Evolutionary conservation across 2,888 invertebrate genomes (phyloP).

Genomic region (Tenthredo amoena): DNA sequence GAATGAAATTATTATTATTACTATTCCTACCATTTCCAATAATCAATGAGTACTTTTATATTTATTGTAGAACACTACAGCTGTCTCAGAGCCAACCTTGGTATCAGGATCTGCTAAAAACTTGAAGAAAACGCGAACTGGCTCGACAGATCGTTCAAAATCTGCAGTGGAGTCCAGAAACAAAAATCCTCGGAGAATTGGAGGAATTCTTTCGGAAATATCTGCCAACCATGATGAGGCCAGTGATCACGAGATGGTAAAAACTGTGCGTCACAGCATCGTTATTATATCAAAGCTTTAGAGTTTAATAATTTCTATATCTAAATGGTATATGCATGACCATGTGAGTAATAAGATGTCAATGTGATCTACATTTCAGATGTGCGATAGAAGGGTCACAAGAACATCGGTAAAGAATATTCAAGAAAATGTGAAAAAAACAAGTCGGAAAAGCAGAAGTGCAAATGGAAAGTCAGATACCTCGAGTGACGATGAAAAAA

Average conservation of each 20-base stretch:
- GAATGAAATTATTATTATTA: neutral
- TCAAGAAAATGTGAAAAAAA: neutral
- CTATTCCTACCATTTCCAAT: neutral
- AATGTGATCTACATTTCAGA: neutral
- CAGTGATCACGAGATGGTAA: neutral
- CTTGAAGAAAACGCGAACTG: neutral
- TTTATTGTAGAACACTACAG: conserved; percentile 14
- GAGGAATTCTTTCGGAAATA: conserved; percentile 32
- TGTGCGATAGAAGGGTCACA: neutral
- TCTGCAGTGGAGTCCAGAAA: neutral
- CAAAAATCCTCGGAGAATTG: neutral
- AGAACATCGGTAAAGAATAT: neutral
- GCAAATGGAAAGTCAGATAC: neutral
- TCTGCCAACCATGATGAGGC: neutral
- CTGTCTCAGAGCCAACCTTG: neutral
- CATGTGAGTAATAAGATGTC: neutral
- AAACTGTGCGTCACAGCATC: neutral
- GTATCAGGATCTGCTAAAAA: neutral
- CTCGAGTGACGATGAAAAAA: conserved; percentile 11
- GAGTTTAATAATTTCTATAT: neutral
- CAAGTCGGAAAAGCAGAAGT: neutral
- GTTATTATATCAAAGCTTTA: neutral
- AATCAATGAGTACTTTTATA: neutral
- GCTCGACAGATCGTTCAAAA: neutral
- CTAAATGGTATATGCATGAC: too few relatives aligned